Percentiles rank a stretch among this genome's conserved stretches.
phyloP scores from a whole-genome alignment of 2,888 invertebrate species.

The Polyommatus icarus region DNA sequence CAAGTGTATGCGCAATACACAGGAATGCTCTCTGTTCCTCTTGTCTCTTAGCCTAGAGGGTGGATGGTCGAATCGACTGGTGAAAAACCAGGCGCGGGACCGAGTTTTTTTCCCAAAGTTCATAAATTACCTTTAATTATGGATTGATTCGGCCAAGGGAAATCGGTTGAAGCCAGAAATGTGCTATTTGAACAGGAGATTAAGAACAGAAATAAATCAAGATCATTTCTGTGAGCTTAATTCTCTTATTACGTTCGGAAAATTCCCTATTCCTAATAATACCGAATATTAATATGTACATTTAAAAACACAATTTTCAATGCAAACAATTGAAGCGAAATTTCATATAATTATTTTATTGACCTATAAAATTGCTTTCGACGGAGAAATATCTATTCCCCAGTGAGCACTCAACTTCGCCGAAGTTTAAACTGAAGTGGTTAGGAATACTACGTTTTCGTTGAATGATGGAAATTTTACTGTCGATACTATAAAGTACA shows the following conservation, averaged over 20 bases:
- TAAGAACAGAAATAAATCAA: too few relatives aligned
- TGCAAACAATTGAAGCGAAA: neutral
- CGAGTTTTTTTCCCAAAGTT: too few relatives aligned
- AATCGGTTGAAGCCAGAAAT: too few relatives aligned
- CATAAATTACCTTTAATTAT: too few relatives aligned
- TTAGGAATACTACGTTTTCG: neutral
- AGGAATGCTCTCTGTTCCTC: neutral
- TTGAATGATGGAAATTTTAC: neutral
- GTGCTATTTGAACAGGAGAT: too few relatives aligned
- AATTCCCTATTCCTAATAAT: neutral
- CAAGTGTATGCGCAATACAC: too few relatives aligned
- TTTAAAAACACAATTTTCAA: neutral
- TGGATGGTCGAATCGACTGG: too few relatives aligned
- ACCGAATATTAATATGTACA: too few relatives aligned
- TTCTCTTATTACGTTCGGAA: too few relatives aligned
- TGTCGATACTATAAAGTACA: neutral
- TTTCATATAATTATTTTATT: conserved; percentile 10
- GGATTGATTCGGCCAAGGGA: too few relatives aligned
- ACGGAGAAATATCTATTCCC: conserved; percentile 3
- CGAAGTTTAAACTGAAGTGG: neutral
- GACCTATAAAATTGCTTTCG: conserved; percentile 1
- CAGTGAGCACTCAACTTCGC: neutral
- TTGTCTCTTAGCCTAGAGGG: neutral
- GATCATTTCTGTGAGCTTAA: too few relatives aligned
- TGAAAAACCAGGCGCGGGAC: too few relatives aligned